phyloP scores from a whole-genome alignment of 2,797 vertebrate genomes.

The Gambelia wislizenii region DNA sequence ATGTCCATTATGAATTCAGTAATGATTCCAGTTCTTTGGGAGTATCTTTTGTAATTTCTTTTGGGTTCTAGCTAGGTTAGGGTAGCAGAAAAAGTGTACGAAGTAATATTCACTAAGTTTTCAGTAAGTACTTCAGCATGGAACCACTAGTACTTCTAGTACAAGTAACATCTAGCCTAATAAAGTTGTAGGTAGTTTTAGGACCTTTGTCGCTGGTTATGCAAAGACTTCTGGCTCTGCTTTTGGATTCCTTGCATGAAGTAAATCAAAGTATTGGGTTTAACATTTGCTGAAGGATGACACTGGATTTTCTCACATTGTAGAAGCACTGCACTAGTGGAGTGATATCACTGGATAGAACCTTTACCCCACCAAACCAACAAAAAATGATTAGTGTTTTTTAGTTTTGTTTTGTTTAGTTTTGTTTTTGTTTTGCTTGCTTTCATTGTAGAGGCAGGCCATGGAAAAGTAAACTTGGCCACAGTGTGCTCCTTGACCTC shows the following conservation, averaged over 20 bases:
- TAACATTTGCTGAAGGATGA: background rate
- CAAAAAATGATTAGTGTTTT: background rate
- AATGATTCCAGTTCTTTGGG: constrained; percentile 47
- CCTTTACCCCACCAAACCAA: background rate
- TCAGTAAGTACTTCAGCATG: background rate
- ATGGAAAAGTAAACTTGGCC: background rate
- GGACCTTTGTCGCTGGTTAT: no score
- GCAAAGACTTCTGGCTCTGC: no score
- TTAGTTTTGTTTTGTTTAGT: no score
- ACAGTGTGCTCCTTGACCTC: no score
- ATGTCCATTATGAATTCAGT: constrained; percentile 34
- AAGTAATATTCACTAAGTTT: background rate
- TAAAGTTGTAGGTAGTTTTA: background rate
- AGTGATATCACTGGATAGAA: background rate
- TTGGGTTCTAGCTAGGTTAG: background rate
- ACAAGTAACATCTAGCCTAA: no score
- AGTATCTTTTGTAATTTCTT: background rate
- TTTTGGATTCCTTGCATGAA: background rate
- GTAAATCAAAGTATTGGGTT: background rate
- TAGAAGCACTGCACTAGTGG: background rate
- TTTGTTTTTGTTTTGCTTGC: background rate
- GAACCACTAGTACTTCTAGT: background rate
- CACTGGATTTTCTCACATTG: background rate
- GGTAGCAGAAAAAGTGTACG: background rate
- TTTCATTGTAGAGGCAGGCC: background rate